phyloP scores from a whole-genome alignment of 2,888 invertebrate species.

The Melieria crassipennis region DNA sequence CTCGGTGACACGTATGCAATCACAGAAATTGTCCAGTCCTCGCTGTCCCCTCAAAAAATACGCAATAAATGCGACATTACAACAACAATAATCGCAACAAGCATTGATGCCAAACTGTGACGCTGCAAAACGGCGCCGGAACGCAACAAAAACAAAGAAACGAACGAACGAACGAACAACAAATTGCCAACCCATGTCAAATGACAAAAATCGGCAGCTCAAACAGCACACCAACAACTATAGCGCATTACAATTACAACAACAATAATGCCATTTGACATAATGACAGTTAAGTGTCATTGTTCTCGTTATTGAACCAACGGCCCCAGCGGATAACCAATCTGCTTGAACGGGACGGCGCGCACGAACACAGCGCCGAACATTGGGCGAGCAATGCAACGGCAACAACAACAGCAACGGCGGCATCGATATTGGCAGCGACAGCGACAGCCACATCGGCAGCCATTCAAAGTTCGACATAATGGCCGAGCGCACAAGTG shows the following conservation, averaged over 20 bases:
- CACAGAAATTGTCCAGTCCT: neutral
- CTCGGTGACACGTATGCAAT: neutral
- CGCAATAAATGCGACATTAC: conserved; percentile 13
- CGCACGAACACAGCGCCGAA: conserved; percentile 14
- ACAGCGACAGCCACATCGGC: neutral
- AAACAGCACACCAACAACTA: neutral
- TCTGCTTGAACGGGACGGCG: neutral
- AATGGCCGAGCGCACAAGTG: neutral
- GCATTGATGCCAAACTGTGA: no score
- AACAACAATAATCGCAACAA: neutral
- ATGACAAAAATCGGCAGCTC: neutral
- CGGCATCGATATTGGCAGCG: neutral
- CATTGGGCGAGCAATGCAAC: neutral
- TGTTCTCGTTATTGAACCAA: conserved; percentile 7
- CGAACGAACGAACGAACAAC: neutral
- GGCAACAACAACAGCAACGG: neutral
- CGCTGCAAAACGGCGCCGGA: no score
- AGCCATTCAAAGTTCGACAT: neutral
- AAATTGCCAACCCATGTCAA: conserved; percentile 8
- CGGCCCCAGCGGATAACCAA: neutral
- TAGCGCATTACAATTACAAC: neutral
- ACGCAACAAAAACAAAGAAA: no score
- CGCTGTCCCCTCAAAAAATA: conserved; percentile 7
- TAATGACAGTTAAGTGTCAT: conserved; percentile 30
- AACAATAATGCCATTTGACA: neutral